Base-by-base conservation (phyloP, 2,797 vertebrate genomes). In the Fundulus diaphanus region DNA sequence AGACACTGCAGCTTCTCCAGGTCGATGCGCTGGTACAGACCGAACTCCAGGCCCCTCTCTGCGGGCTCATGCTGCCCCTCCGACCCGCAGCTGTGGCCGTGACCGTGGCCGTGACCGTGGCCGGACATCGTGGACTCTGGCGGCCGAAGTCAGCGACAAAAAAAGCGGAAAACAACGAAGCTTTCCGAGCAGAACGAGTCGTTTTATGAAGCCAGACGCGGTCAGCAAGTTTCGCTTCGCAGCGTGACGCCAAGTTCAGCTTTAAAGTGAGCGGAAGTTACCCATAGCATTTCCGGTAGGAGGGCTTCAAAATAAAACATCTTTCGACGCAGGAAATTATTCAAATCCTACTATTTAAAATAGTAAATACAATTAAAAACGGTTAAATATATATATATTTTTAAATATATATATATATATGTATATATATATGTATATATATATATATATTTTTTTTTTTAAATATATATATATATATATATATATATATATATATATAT, bases 1-100 rank as follows among this genome's bases (percentile, higher is more conserved):
- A 99, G 95, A 79, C 98, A 99, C 94, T 99, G 96, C 84, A 99
- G 85, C 84, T 97, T 98, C 80, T 97, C 95, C 85, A 93, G 85
- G 92, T 99, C 97, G 88, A 99, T 97, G 66, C 96, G 95, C 79
- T 88, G 91, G 87, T 97, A 97, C 1, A 99, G 94, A 27, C 95
- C 97, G 87, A 96, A 98, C 84, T 96, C 95, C 92, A 97, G 87
- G 92, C 95, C 93, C 85, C 96, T 88, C 86, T 97, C 96, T 59
- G 97, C 95, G 1, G 97, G 96, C n/a, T 97, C 96, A 52, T 97
- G 96, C 11, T 96, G 94, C 9, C 79, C 92, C 70, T 94, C 95
- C 35, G 96, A 96, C 27, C 85, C 81, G 70, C 95, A 95, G 42
- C 93, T 90, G 37, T 85, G 82, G 0, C 95, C 92, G 84, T 95